Evolutionary conservation across 2,888 invertebrate genomes (phyloP).

Genomic region (Lepidocyrtinus sp.): DNA sequence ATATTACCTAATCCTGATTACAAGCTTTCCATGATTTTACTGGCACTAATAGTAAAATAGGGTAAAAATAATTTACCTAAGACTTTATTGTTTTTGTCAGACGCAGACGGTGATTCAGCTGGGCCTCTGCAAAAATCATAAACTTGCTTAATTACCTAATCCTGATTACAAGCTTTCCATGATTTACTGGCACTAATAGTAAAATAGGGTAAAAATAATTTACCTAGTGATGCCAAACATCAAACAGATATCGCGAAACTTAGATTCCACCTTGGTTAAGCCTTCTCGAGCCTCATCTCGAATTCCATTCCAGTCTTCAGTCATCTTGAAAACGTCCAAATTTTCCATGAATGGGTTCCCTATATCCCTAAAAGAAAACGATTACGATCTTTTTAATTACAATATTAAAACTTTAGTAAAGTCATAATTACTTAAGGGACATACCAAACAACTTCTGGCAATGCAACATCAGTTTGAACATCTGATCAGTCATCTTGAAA

Average conservation of each 20-base stretch:
- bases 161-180: too few species aligned
- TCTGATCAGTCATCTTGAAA: background rate
- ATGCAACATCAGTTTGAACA: slow-evolving; percentile 16
- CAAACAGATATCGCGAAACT: slow-evolving; percentile 32
- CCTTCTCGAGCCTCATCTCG: slow-evolving; percentile 9
- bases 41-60: too few species aligned
- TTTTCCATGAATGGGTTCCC: slow-evolving; percentile 31
- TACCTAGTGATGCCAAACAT: slow-evolving; percentile 38
- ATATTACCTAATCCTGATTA: too few species aligned
- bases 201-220: background rate
- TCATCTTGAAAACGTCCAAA: background rate
- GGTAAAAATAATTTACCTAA: slow-evolving; percentile 6
- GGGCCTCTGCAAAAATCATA: slow-evolving; percentile 37
- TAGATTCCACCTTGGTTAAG: slow-evolving; percentile 7
- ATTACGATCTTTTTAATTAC: too few species aligned
- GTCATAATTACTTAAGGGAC: too few species aligned
- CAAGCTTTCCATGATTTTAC: too few species aligned
- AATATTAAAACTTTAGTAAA: too few species aligned
- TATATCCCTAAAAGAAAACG: slow-evolving; percentile 46
- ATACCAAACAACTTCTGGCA: slow-evolving; percentile 41
- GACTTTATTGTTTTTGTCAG: too few species aligned
- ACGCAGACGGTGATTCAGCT: slow-evolving; percentile 12
- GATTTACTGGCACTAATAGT: too few species aligned
- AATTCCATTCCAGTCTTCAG: slow-evolving; percentile 19
- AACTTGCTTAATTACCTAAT: too few species aligned